A percentile compares a stretch with the other conserved stretches of the same genome.
These are phyloP conservation scores for Musca vetustissima DNA, from an alignment of 1,140 invertebrate genomes.

Conservation along the genomic window DNA sequence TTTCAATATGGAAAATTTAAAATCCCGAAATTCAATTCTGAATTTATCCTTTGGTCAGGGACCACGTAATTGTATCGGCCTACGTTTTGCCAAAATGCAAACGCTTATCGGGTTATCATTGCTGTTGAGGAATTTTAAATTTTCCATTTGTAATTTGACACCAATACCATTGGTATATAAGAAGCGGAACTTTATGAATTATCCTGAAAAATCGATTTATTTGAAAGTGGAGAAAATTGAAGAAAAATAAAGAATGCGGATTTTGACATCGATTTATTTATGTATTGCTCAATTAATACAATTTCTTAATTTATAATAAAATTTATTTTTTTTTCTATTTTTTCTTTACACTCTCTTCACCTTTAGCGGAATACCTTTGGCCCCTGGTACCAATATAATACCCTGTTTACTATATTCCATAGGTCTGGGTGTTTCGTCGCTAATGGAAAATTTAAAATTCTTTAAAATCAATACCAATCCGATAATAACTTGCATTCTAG, in stretches of 20 bases:
- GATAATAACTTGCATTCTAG: conserved; percentile 58
- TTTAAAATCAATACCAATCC: conserved; percentile 56
- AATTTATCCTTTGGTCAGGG: conserved; percentile 62
- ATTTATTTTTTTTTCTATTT: too few relatives aligned
- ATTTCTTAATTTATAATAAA: neutral
- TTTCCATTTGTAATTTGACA: conserved; percentile 33
- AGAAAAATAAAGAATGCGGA: conserved; percentile 29
- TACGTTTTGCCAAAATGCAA: conserved; percentile 51
- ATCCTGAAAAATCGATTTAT: neutral
- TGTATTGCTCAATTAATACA: too few relatives aligned
- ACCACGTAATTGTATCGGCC: conserved; percentile 58
- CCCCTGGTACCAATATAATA: neutral
- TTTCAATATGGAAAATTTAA: conserved; percentile 53
- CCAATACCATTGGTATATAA: conserved; percentile 10
- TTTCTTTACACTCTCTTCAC: too few relatives aligned
- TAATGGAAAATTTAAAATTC: conserved; percentile 48
- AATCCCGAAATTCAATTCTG: conserved; percentile 50
- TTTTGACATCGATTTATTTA: neutral
- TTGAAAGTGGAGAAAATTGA: conserved; percentile 7
- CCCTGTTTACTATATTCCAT: conserved; percentile 1
- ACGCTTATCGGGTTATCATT: conserved; percentile 47
- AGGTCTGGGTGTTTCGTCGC: conserved; percentile 45
- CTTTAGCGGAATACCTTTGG: too few relatives aligned
- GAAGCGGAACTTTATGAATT: neutral
- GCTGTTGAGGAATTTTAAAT: conserved; percentile 43